Conservation (phyloP, 2,888 invertebrate genomes). For the Nymphalis polychloros region DNA sequence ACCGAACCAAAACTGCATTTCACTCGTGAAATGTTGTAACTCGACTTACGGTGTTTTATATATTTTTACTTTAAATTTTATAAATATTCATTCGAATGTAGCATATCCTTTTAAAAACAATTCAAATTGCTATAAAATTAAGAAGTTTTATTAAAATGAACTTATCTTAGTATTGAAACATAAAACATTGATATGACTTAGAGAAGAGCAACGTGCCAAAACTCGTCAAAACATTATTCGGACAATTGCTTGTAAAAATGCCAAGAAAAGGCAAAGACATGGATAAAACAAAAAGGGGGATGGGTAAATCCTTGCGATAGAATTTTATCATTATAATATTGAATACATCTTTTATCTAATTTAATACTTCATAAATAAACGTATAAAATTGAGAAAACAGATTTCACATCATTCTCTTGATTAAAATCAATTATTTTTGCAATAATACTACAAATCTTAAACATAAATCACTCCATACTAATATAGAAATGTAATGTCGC, state of each 20-base stretch:
- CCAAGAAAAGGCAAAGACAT: conserved; percentile 11
- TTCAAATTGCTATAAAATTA: too few species aligned
- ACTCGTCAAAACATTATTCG: conserved; percentile 17
- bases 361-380: too few species aligned
- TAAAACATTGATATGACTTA: not conserved
- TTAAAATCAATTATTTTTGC: not conserved
- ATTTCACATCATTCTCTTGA: not conserved
- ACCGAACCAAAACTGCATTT: too few species aligned
- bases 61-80: too few species aligned
- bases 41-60: too few species aligned
- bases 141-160: too few species aligned
- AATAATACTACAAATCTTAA: not conserved
- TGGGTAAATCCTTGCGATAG: not conserved
- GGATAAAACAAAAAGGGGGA: conserved; percentile 7
- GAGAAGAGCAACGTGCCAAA: conserved; percentile 7
- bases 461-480: not conserved
- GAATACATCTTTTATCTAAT: too few species aligned
- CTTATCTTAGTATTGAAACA: not conserved
- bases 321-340: not conserved
- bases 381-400: too few species aligned
- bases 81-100: too few species aligned
- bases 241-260: conserved; percentile 18
- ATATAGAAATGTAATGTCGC: conserved; percentile 9
- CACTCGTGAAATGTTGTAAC: too few species aligned
- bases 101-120: too few species aligned